A percentile compares a stretch with the other conserved stretches of the same genome.
Conservation (phyloP, 92 coral and sea anemone genomes). For the Phenganax subtilis region DNA sequence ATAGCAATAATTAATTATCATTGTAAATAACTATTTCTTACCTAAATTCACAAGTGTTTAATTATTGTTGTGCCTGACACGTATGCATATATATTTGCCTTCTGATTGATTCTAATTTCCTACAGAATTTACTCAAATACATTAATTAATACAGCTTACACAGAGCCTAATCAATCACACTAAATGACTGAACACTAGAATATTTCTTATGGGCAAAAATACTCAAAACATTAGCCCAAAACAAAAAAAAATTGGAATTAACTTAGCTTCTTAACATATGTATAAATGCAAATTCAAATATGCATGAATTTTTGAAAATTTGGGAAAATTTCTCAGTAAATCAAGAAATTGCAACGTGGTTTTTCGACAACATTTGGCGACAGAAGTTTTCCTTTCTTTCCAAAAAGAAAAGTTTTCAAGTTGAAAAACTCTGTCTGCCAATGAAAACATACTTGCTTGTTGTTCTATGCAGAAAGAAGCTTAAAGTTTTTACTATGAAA, state of each 20-base stretch:
- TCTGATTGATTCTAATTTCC: too few relatives aligned
- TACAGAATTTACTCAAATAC: too few relatives aligned
- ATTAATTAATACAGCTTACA: too few relatives aligned
- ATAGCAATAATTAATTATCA: neutral
- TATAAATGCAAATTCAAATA: neutral
- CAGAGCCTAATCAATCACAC: too few relatives aligned
- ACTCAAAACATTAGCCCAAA: neutral
- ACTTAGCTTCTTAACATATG: neutral
- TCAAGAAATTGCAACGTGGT: neutral
- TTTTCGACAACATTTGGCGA: neutral
- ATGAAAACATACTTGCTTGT: neutral
- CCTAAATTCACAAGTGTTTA: constrained; percentile 2
- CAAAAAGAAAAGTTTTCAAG: too few relatives aligned
- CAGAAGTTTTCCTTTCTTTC: neutral
- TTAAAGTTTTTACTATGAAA: neutral
- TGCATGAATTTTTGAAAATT: neutral
- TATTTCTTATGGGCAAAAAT: too few relatives aligned
- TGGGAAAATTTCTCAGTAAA: neutral
- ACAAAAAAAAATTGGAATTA: neutral
- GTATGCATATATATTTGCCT: neutral
- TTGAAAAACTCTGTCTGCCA: neutral
- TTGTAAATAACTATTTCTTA: neutral
- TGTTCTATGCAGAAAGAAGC: neutral
- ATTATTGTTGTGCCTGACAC: neutral
- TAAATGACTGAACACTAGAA: too few relatives aligned